Evolutionary conservation across 2,113 vertebrate genomes (phyloP).

Genomic region (Pithys albifrons): DNA sequence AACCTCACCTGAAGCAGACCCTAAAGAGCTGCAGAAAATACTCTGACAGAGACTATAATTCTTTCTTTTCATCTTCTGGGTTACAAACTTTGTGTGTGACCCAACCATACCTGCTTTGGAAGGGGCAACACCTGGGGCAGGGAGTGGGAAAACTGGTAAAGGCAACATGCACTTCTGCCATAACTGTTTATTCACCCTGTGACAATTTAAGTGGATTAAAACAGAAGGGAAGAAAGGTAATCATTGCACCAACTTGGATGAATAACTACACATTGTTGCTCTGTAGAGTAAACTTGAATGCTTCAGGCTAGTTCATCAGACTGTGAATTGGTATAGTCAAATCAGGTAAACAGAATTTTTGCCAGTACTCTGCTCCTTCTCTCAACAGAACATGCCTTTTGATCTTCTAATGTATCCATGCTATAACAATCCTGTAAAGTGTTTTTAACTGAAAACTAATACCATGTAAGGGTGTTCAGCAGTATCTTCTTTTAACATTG

Average conservation of each 20-base stretch:
- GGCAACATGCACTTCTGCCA: background rate
- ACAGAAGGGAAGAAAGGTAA: background rate
- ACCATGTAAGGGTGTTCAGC: background rate
- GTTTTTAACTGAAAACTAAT: background rate
- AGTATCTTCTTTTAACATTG: background rate
- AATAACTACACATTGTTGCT: background rate
- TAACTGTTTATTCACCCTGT: background rate
- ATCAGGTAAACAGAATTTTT: background rate
- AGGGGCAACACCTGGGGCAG: background rate
- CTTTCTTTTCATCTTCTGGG: background rate
- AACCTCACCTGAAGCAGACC: background rate
- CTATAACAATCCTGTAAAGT: background rate
- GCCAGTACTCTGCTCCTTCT: background rate
- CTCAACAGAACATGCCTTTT: background rate
- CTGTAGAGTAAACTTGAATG: background rate
- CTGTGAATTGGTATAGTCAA: background rate
- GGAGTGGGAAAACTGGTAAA: background rate
- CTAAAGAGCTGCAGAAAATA: background rate
- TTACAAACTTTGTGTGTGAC: background rate
- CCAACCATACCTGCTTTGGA: background rate
- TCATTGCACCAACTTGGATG: background rate
- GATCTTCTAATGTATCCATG: background rate
- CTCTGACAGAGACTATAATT: background rate
- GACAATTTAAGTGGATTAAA: background rate
- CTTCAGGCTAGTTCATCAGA: background rate